Base-by-base conservation (phyloP, 2,888 invertebrate species). In the Opisthograptis luteolata region DNA sequence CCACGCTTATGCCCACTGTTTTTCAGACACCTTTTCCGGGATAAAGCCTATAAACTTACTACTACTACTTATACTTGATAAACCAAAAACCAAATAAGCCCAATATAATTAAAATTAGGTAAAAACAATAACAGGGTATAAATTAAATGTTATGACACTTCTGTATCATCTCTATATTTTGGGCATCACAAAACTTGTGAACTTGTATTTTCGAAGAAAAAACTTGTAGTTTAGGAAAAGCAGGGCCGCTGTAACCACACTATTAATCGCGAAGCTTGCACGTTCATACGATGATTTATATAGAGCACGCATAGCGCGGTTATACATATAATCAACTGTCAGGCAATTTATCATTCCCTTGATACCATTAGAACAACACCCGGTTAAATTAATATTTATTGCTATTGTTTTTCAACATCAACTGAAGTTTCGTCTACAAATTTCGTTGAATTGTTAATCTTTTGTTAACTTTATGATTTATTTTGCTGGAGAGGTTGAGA, bases 241-340 rank as follows among this genome's bases (percentile, higher is more conserved):
- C 9, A 14, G 3, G 27, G 19, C 35, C 28, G 6, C 4, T 37
- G 24, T 37, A 37, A 37, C 37, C 24, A 32, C 60, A 58, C 43
- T 56, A 53, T 60, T 55, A 60, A 60, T 60, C 55, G 3, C 3
- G 50, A 58, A 53, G 43, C 25, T 15, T 53, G 63, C 56, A 53
- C 44, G 56, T 52, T 49, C 43, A 39, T 36, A 27, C 42, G 34
- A 60, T 60, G 62, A 62, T 62, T 60, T 62, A 60, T 60, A 39
- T 55, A 40, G 49, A 52, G 19, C 48, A 39, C 42, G 36, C 53
- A 40, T 35, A 30, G 34, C 54, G 31, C 20, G 22, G 6, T 37
- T 37, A 17, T 31, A 43, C 31, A 35, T 40, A 41, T 28, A 41
- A 39, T 35, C 10, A 44, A 47, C 44, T 55, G 55, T 48, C 49